Percentiles rank a stretch among this genome's conserved stretches.
Evolutionary conservation across 2,888 invertebrate genomes (phyloP).

Genomic region (Liopterus haemorrhoidalis): DNA sequence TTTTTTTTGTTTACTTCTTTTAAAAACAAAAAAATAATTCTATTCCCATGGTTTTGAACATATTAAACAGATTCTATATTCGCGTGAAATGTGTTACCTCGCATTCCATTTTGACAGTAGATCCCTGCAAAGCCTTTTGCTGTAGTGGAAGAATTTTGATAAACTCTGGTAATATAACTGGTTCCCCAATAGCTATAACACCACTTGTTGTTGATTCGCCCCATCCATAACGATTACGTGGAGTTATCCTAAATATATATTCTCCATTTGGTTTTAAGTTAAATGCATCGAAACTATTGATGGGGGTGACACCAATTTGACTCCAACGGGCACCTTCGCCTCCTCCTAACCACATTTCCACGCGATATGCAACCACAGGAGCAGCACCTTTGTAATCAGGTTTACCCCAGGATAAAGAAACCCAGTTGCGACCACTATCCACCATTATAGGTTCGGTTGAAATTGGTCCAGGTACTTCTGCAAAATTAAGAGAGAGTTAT

Average conservation of each 20-base stretch:
- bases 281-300: constrained; percentile 76
- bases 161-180: constrained; percentile 71
- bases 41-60: too few species aligned
- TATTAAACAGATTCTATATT: too few species aligned
- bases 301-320: constrained; percentile 73
- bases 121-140: constrained; percentile 65
- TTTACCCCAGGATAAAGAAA: constrained; percentile 78
- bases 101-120: constrained; percentile 63
- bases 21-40: background rate
- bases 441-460: constrained; percentile 67
- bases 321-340: constrained; percentile 81
- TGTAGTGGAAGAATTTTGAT: constrained; percentile 69
- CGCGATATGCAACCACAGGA: constrained; percentile 74
- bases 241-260: constrained; percentile 83
- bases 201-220: constrained; percentile 67
- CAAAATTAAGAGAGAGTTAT: too few species aligned
- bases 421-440: constrained; percentile 81
- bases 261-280: constrained; percentile 72
- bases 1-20: background rate
- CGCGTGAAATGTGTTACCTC: constrained; percentile 51
- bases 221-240: constrained; percentile 85
- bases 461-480: constrained; percentile 78
- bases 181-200: constrained; percentile 60
- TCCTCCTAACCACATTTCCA: constrained; percentile 75
- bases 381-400: constrained; percentile 62